phyloP scores from a whole-genome alignment of 2,797 vertebrate species.

The Chromis chromis region DNA sequence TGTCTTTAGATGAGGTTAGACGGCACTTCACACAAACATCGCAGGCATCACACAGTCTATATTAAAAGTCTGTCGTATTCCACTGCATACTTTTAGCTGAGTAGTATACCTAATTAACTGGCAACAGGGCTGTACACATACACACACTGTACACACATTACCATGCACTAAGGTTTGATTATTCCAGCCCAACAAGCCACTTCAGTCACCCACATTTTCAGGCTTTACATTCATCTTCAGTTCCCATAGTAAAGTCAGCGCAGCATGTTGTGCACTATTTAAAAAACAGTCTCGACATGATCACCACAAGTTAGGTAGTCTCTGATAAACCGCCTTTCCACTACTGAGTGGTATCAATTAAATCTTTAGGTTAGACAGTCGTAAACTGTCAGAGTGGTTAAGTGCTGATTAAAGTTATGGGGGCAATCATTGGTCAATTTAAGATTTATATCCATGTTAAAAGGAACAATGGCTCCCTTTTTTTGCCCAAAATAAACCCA shows the following conservation, averaged over 20 bases:
- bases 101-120: not conserved
- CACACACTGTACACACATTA: not conserved
- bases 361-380: conserved; percentile 31
- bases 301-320: conserved; percentile 56
- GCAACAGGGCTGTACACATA: not conserved
- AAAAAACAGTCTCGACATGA: conserved; percentile 36
- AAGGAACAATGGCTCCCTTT: conserved; percentile 35
- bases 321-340: conserved; percentile 50
- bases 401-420: conserved; percentile 43
- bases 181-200: not conserved
- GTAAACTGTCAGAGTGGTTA: conserved; percentile 45
- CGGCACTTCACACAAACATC: not conserved
- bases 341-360: conserved; percentile 60
- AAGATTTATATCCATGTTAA: conserved; percentile 37
- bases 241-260: conserved; percentile 58
- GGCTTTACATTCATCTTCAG: conserved; percentile 34
- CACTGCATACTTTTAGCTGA: not conserved
- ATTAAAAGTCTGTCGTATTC: not conserved
- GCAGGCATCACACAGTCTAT: not conserved
- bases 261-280: conserved; percentile 47
- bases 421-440: conserved; percentile 21
- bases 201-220: conserved; percentile 1
- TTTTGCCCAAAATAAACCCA: conserved; percentile 45
- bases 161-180: not conserved
- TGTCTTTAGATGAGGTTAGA: not conserved